These are phyloP conservation scores for Nephila pilipes DNA, from an alignment of 1,140 invertebrate genomes.

Conservation along the genomic window DNA sequence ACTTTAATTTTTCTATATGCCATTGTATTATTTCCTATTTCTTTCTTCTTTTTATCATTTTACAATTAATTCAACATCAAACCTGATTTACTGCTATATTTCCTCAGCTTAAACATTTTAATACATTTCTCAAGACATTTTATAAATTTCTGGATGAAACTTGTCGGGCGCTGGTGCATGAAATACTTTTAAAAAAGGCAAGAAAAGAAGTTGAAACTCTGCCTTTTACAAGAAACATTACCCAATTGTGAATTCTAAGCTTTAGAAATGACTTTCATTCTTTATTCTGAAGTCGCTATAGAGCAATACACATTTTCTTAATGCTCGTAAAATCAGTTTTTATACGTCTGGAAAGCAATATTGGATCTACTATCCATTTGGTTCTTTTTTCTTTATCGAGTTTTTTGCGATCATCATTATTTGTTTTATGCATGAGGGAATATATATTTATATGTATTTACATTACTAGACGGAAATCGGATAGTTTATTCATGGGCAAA, in stretches of 20 bases:
- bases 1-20: too few relatives aligned
- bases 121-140: too few relatives aligned
- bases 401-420: background rate
- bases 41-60: too few relatives aligned
- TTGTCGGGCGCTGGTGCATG: too few relatives aligned
- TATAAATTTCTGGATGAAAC: too few relatives aligned
- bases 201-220: background rate
- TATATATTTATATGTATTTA: background rate
- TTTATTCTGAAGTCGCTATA: slow-evolving; percentile 11
- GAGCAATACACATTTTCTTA: background rate
- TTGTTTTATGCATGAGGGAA: background rate
- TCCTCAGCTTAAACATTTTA: too few relatives aligned
- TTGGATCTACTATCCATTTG: background rate
- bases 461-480: too few relatives aligned
- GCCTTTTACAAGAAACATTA: background rate
- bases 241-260: background rate
- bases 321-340: slow-evolving; percentile 34
- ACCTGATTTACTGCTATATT: too few relatives aligned
- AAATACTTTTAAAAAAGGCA: too few relatives aligned
- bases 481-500: too few relatives aligned
- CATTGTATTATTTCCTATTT: too few relatives aligned
- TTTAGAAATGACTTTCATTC: background rate
- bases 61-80: too few relatives aligned
- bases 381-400: background rate
- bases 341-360: background rate